Conservation (phyloP, 1,140 invertebrate species). For the Yoshiicerus persimilis region DNA sequence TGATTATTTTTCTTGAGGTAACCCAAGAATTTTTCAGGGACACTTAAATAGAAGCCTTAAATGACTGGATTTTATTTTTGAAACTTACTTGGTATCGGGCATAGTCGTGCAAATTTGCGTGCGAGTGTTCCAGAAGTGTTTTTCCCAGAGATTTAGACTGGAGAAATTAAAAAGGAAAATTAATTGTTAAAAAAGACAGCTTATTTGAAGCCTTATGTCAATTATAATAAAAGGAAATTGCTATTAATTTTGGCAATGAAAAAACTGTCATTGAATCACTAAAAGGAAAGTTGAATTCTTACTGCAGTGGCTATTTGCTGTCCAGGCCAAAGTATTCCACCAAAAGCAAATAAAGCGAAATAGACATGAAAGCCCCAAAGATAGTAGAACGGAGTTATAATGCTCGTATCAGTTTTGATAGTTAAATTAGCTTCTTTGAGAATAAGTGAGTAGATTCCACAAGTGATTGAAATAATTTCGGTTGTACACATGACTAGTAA, state of each 20-base stretch:
- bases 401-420: not conserved
- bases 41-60: no score
- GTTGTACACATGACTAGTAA: not conserved
- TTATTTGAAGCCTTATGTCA: no score
- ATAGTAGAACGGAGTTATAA: not conserved
- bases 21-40: not conserved
- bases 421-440: not conserved
- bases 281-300: not conserved
- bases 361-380: not conserved
- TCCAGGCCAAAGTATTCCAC: not conserved
- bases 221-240: no score
- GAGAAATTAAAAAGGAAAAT: no score
- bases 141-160: not conserved
- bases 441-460: not conserved
- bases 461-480: not conserved
- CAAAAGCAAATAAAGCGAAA: not conserved
- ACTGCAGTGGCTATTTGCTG: not conserved
- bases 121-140: not conserved
- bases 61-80: not conserved
- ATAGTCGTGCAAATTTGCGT: not conserved
- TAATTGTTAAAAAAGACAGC: no score
- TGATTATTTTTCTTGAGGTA: no score
- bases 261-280: not conserved
- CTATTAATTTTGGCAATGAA: no score
- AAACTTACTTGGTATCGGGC: not conserved